These are phyloP conservation scores for Epinotia nisella DNA, from an alignment of 2,888 invertebrate genomes.

Conservation along the genomic window DNA sequence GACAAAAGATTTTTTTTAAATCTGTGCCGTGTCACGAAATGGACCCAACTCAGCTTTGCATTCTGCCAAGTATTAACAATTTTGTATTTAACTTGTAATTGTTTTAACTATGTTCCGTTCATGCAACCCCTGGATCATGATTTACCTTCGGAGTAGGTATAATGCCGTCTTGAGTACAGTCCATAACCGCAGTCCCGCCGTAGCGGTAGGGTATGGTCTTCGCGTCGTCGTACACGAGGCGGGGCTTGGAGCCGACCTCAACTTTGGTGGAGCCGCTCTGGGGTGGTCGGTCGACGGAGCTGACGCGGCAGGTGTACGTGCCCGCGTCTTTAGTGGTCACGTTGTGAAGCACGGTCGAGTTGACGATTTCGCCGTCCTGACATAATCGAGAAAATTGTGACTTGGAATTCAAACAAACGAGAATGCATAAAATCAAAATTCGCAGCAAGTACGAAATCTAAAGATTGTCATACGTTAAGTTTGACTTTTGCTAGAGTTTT, in stretches of 20 bases:
- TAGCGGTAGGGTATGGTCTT: slow-evolving; percentile 52
- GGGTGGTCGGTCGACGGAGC: slow-evolving; percentile 50
- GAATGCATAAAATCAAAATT: no score
- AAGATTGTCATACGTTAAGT: no score
- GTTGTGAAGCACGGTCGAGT: slow-evolving; percentile 48
- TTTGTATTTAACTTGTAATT: no score
- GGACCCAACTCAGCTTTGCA: no score
- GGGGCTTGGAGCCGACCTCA: slow-evolving; percentile 58
- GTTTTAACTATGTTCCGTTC: no score
- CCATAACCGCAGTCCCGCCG: slow-evolving; percentile 48
- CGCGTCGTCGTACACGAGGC: slow-evolving; percentile 51
- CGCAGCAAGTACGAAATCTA: no score
- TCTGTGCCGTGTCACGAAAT: no score
- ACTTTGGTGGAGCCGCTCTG: slow-evolving; percentile 53
- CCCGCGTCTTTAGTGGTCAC: slow-evolving; percentile 56
- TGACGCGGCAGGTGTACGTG: slow-evolving; percentile 64
- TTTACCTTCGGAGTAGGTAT: slow-evolving; percentile 59
- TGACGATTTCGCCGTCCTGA: slow-evolving; percentile 54
- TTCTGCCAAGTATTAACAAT: no score
- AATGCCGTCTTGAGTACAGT: slow-evolving; percentile 57
- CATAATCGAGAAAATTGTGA: slow-evolving; percentile 30
- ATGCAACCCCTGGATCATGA: no score
- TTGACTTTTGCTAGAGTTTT: no score
- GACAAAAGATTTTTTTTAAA: no score
- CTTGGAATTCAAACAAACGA: no score